Percentiles rank a stretch among this genome's conserved stretches.
phyloP scores from a whole-genome alignment of 2,113 vertebrate species.

The Tyrannus savana region DNA sequence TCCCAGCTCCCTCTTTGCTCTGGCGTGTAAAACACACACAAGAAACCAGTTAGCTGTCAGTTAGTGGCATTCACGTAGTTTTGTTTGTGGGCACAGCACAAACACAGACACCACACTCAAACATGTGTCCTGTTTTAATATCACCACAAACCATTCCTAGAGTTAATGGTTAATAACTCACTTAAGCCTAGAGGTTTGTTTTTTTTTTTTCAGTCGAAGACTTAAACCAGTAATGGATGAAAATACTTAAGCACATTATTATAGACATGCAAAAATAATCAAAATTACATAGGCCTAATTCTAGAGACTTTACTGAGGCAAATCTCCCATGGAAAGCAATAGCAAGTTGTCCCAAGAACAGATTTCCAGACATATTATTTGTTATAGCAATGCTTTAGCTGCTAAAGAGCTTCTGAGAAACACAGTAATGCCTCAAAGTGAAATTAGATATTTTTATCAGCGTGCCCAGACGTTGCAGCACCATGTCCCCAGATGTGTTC shows the following conservation, averaged over 20 bases:
- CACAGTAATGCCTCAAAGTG: not conserved
- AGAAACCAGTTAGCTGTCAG: conserved; percentile 67
- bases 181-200: conserved; percentile 22
- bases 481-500: not conserved
- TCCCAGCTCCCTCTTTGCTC: conserved; percentile 68
- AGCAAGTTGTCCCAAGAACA: not conserved
- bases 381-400: not conserved
- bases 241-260: conserved; percentile 54
- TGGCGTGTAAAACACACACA: conserved; percentile 65
- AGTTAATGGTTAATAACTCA: conserved; percentile 72
- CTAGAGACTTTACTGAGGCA: not conserved
- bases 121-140: conserved; percentile 74
- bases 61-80: conserved; percentile 64
- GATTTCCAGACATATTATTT: not conserved
- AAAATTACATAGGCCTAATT: not conserved
- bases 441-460: conserved; percentile 55
- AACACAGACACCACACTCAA: conserved; percentile 73
- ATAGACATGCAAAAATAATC: conserved; percentile 39
- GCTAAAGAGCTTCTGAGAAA: conserved; percentile 28
- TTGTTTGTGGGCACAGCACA: conserved; percentile 75
- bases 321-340: conserved; percentile 19
- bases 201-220: conserved; percentile 13
- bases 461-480: not conserved
- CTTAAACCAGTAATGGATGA: conserved; percentile 55
- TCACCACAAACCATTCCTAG: conserved; percentile 69